Conservation (phyloP, 2,888 invertebrate species). For the Dynastes grantii region DNA sequence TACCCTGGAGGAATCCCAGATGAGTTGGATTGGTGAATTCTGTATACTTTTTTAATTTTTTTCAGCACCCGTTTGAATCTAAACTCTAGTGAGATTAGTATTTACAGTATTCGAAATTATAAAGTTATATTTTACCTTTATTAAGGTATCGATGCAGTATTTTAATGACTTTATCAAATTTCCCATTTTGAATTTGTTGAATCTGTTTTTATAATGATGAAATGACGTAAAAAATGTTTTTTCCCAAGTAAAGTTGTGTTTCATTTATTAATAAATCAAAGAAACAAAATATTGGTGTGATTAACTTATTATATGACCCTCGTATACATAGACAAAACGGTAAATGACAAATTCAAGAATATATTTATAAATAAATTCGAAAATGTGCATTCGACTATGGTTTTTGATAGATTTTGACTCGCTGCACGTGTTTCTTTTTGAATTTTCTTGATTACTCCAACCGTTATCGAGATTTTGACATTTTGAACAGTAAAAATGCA, state of each 20-base stretch:
- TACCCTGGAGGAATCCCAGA: conserved; percentile 87
- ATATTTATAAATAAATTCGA: no score
- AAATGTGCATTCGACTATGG: no score
- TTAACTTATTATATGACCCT: background rate
- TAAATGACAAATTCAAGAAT: background rate
- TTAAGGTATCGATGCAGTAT: conserved; percentile 2
- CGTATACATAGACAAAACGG: background rate
- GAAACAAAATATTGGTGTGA: background rate
- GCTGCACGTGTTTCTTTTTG: no score
- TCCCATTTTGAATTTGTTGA: background rate
- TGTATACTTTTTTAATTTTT: background rate
- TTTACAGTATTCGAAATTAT: background rate
- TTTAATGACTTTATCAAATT: background rate
- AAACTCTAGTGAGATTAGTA: background rate
- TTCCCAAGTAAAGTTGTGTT: no score
- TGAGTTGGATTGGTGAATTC: conserved; percentile 73
- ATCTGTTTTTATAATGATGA: background rate
- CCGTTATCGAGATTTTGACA: no score
- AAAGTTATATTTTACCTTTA: background rate
- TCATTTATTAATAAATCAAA: background rate
- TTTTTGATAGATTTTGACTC: no score
- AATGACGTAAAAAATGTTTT: no score
- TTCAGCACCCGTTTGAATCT: background rate
- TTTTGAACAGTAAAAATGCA: no score
- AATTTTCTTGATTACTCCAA: no score